Percentiles rank a stretch among this genome's conserved stretches.
Conservation (phyloP, 2,113 vertebrate genomes). For the Pyrgilauda ruficollis region DNA sequence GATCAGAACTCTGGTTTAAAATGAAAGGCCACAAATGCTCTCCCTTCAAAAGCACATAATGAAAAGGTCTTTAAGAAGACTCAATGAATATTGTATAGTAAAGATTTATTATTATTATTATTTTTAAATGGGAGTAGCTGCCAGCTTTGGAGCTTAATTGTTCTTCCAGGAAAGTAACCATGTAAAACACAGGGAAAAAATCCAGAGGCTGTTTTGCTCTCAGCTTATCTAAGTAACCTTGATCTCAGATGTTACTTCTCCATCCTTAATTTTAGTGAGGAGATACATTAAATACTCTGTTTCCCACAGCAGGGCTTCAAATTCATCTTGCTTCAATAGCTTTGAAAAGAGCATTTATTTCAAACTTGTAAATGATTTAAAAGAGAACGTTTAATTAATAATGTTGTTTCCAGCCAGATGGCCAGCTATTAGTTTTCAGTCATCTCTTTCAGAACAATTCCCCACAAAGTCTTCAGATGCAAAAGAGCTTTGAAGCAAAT, state of each 20-base stretch:
- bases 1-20: not conserved
- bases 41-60: not conserved
- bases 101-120: not conserved
- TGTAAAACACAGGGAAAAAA: not conserved
- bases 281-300: not conserved
- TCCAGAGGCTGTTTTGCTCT: not conserved
- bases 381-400: conserved; percentile 56
- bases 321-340: not conserved
- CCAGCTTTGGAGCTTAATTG: not conserved
- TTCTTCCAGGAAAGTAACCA: not conserved
- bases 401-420: conserved; percentile 51
- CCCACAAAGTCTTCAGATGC: conserved; percentile 9
- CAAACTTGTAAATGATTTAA: conserved; percentile 39
- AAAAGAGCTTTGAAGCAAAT: conserved; percentile 16
- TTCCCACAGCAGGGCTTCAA: not conserved
- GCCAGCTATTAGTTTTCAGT: conserved; percentile 35
- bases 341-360: conserved; percentile 26
- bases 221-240: not conserved
- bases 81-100: not conserved
- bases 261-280: not conserved
- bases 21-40: not conserved
- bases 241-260: not conserved
- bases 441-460: conserved; percentile 18
- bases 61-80: not conserved
- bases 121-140: not conserved